These are phyloP conservation scores for Drosophila subobscura DNA, from an alignment of 1,140 invertebrate genomes.

Conservation along the genomic window DNA sequence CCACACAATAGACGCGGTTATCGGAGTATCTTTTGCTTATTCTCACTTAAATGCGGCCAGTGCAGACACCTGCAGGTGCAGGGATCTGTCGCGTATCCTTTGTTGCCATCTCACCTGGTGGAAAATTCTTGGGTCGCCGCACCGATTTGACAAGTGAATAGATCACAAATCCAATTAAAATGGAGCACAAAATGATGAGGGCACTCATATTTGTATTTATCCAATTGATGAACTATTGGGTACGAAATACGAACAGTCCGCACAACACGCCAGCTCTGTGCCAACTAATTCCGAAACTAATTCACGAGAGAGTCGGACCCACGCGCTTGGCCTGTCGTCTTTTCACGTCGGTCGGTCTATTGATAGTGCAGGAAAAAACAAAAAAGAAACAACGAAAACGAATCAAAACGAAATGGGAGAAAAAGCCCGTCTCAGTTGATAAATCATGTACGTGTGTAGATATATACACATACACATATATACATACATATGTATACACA, in stretches of 20 bases:
- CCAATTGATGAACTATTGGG: slow-evolving; percentile 6
- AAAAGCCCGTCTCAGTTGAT: slow-evolving; percentile 54
- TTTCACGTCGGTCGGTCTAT: slow-evolving; percentile 59
- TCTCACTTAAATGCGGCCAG: background rate
- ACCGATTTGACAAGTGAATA: slow-evolving; percentile 61
- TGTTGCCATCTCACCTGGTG: slow-evolving; percentile 64
- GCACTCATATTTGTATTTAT: slow-evolving; percentile 49
- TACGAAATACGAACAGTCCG: slow-evolving; percentile 37
- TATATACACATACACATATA: slow-evolving; percentile 10
- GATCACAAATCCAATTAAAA: slow-evolving; percentile 58
- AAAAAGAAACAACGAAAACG: slow-evolving; percentile 3
- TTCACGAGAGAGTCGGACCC: slow-evolving; percentile 25
- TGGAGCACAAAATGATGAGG: slow-evolving; percentile 51
- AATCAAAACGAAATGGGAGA: slow-evolving; percentile 31
- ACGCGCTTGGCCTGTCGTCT: slow-evolving; percentile 38
- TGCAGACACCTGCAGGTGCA: background rate
- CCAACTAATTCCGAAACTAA: slow-evolving; percentile 55
- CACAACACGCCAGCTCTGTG: slow-evolving; percentile 42
- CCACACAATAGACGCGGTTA: too few relatives aligned
- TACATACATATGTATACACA: slow-evolving; percentile 13
- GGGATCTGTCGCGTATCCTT: slow-evolving; percentile 1
- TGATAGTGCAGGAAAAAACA: slow-evolving; percentile 53
- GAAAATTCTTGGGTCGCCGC: slow-evolving; percentile 70
- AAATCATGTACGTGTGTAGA: slow-evolving; percentile 31
- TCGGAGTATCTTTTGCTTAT: too few relatives aligned